Evolutionary conservation across 2,797 vertebrate genomes (phyloP).

Genomic region (Pangasius krempfi): DNA sequence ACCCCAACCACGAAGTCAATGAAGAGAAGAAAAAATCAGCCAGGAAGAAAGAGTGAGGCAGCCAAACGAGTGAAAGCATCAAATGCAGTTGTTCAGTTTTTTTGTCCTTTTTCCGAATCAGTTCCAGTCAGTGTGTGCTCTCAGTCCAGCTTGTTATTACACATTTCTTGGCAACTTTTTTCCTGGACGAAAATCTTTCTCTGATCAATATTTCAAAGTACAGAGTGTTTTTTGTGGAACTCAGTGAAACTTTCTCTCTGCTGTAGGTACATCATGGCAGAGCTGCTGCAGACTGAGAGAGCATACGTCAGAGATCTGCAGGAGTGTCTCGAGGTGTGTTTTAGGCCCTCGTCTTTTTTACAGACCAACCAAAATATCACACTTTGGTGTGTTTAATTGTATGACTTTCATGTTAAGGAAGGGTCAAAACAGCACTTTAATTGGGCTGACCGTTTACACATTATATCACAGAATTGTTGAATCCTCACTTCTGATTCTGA

Average conservation of each 20-base stretch:
- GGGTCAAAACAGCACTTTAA: not conserved
- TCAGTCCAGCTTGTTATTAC: not conserved
- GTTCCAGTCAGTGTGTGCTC: not conserved
- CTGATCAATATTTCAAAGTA: conserved; percentile 30
- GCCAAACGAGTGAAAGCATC: not conserved
- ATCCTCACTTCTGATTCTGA: not conserved
- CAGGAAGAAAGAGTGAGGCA: conserved; percentile 90
- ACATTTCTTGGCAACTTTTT: not conserved
- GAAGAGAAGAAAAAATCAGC: conserved; percentile 96
- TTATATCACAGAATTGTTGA: not conserved
- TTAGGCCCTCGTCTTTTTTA: not conserved
- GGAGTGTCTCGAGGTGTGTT: conserved; percentile 86
- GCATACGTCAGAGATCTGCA: conserved; percentile 95
- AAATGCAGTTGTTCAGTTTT: not conserved
- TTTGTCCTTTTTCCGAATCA: not conserved
- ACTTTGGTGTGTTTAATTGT: not conserved
- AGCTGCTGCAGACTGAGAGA: conserved; percentile 94
- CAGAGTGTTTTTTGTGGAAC: not conserved
- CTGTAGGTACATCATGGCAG: conserved; percentile 89
- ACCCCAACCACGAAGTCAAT: conserved; percentile 91
- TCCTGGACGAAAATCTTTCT: not conserved
- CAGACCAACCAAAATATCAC: not conserved
- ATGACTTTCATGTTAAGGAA: not conserved
- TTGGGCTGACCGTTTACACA: not conserved
- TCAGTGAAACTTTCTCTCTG: conserved; percentile 11